phyloP scores from a whole-genome alignment of 2,888 invertebrate species.

The Phaedon cochleariae region DNA sequence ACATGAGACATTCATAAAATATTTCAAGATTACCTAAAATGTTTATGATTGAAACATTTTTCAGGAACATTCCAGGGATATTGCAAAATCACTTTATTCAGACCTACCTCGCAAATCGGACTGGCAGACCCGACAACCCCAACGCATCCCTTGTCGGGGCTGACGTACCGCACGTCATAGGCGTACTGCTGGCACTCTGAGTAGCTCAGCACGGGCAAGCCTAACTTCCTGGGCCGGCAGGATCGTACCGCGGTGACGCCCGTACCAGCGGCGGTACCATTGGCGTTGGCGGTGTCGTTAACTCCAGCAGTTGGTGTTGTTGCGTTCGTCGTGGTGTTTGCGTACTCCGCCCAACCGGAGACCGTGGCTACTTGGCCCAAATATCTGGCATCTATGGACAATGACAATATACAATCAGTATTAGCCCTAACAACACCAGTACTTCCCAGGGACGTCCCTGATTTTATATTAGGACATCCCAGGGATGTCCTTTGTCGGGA shows the following conservation, averaged over 20 bases:
- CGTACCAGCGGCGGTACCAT: background rate
- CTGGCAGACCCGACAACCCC: conserved; percentile 65
- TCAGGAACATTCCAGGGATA: no score
- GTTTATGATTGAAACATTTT: no score
- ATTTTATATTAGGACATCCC: no score
- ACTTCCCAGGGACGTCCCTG: no score
- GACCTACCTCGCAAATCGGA: conserved; percentile 66
- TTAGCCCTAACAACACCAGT: no score
- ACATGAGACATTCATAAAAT: no score
- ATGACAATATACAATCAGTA: no score
- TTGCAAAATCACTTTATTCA: no score
- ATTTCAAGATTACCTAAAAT: no score
- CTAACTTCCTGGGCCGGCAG: conserved; percentile 65
- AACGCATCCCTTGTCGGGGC: conserved; percentile 66
- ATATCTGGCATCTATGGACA: conserved; percentile 53
- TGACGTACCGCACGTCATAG: conserved; percentile 55
- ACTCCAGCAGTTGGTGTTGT: background rate
- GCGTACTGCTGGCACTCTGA: conserved; percentile 62
- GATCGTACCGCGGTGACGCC: conserved; percentile 41
- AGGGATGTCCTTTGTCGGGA: no score
- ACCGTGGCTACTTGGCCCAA: conserved; percentile 65
- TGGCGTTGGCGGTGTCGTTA: background rate
- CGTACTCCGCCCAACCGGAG: conserved; percentile 62
- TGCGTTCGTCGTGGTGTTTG: background rate
- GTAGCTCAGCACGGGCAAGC: conserved; percentile 64